Evolutionary conservation across 2,888 invertebrate genomes (phyloP).

Genomic region (Sipha maydis): DNA sequence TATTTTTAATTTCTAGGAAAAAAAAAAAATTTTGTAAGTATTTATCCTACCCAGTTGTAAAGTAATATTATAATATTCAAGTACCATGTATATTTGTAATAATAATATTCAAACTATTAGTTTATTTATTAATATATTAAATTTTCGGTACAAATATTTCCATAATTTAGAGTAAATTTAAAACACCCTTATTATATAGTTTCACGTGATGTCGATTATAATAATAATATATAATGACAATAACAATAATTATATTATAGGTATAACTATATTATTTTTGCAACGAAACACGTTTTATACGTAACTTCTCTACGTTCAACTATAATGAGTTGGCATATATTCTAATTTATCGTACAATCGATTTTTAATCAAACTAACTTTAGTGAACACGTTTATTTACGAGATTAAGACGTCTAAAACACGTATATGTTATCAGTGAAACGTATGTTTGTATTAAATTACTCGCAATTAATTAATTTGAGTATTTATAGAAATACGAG

Average conservation of each 20-base stretch:
- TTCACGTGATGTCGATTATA: no score
- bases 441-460: background rate
- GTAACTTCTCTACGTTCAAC: background rate
- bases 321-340: background rate
- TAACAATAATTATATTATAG: background rate
- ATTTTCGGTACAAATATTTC: background rate
- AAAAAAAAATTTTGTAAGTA: no score
- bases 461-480: background rate
- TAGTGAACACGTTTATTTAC: background rate
- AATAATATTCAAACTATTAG: no score
- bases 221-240: no score
- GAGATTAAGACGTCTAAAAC: background rate
- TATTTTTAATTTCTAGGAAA: no score
- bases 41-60: no score
- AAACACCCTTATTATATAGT: background rate
- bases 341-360: background rate
- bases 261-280: background rate
- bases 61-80: no score
- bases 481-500: slow-evolving; percentile 3
- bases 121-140: no score
- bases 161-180: background rate
- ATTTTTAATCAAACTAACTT: background rate
- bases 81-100: no score
- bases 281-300: background rate
- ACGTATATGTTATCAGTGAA: background rate